These are phyloP conservation scores for Dynastes maya DNA, from an alignment of 2,888 invertebrate genomes.

Conservation along the genomic window DNA sequence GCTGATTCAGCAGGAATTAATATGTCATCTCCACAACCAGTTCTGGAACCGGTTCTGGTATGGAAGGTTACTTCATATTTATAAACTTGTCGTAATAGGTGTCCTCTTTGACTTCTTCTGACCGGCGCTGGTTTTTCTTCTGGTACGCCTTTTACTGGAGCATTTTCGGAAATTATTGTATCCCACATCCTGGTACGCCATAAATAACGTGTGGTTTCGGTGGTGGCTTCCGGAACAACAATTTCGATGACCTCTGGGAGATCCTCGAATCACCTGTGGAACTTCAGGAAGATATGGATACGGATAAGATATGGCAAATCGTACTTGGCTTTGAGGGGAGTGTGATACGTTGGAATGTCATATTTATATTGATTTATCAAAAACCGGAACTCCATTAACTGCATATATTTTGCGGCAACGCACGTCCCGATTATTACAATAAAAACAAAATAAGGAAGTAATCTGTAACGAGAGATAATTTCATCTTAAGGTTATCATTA, in stretches of 20 bases:
- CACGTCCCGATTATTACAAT: background rate
- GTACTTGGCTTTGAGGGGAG: conserved; percentile 13
- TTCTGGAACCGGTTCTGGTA: background rate
- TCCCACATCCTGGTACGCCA: conserved; percentile 3
- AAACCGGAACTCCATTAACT: conserved; percentile 16
- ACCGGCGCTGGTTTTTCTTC: background rate
- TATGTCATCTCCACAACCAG: background rate
- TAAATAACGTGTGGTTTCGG: background rate
- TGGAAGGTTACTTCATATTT: background rate
- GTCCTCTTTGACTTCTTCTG: background rate
- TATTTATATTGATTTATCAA: conserved; percentile 32
- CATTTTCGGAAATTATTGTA: background rate
- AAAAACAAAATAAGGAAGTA: background rate
- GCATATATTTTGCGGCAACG: background rate
- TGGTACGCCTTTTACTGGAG: background rate
- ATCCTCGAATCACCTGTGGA: conserved; percentile 1
- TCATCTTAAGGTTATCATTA: no score
- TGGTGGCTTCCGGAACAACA: conserved; percentile 1
- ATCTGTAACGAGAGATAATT: conserved; percentile 13
- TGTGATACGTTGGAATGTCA: conserved; percentile 21
- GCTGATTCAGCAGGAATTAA: background rate
- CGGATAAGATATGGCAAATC: background rate
- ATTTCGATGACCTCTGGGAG: conserved; percentile 11
- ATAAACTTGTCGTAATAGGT: conserved; percentile 12
- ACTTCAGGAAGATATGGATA: background rate